Evolutionary conservation across 2,113 vertebrate genomes (phyloP).

Genomic region (Syngnathus typhle): DNA sequence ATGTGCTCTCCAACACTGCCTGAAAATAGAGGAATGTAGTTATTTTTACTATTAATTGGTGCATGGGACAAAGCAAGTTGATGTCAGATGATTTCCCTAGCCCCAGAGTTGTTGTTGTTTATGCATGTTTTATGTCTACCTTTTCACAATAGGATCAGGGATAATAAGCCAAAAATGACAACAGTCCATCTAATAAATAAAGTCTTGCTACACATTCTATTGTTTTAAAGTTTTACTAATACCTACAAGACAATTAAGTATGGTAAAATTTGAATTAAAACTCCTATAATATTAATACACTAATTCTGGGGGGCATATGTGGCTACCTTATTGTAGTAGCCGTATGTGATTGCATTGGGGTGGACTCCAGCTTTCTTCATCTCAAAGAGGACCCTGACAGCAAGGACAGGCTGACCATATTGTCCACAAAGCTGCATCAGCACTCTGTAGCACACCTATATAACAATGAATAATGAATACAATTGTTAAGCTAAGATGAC

Average conservation of each 20-base stretch:
- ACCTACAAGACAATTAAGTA: neutral
- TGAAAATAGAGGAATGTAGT: slow-evolving; percentile 41
- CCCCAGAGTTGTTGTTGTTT: neutral
- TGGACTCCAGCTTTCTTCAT: slow-evolving; percentile 96
- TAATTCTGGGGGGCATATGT: neutral
- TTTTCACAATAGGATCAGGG: neutral
- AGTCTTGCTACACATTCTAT: neutral
- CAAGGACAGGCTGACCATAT: slow-evolving; percentile 92
- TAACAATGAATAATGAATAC: neutral
- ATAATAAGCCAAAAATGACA: neutral
- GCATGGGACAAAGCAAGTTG: neutral
- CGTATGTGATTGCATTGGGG: slow-evolving; percentile 96
- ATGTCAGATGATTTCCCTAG: neutral
- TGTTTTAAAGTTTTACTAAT: neutral
- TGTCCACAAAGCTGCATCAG: slow-evolving; percentile 98
- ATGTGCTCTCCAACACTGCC: slow-evolving; percentile 97
- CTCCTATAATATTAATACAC: neutral
- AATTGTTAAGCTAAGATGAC: neutral
- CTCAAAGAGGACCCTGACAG: slow-evolving; percentile 91
- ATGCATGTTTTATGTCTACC: neutral
- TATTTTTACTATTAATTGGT: neutral
- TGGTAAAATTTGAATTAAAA: neutral
- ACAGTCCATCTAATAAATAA: neutral
- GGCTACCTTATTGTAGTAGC: slow-evolving; percentile 93
- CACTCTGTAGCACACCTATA: slow-evolving; percentile 92